Evolutionary conservation across 1,140 invertebrate species (phyloP), one percentile per base, ranked within the genome.

Genomic region (Ceratosolen fusciceps): DNA sequence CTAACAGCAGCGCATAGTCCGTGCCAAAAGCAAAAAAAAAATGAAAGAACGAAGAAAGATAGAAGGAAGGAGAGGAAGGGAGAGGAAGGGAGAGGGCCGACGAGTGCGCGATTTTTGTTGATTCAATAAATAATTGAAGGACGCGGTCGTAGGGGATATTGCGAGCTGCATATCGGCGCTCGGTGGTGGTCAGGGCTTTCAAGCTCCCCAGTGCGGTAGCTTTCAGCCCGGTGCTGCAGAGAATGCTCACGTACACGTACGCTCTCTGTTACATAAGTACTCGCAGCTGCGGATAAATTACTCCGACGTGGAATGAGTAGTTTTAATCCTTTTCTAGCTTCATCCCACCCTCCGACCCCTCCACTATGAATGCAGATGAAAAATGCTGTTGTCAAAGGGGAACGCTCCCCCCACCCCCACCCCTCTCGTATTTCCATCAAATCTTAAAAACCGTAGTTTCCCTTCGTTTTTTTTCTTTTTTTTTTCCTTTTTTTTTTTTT

Each of bases 81-180:
- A 58, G 31, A 47, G 2, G 24, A 74, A 47, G 19, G 16, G 34
- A 19, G 58, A 39, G 58, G 24, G 29, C 54, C 31, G 34, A 29
- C 10, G 52, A 77, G 62, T 72, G 67, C 3, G 54, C 54, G 54
- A 62, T 72, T 58, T 72, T 77, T 77, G 76, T 60, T 77, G 71
- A 77, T 77, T 77, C 71, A 58, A 77, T 77, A 75, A 75, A 54
- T 24, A 67, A 29, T 58, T 10, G 29, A 34, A 52, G 47, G 29
- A 54, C 31, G 49, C 21, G 47, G 29, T 34, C 31, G 49, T 21
- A n/a, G 29, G 31, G 16, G 12, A 34, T 12, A 34, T 60, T 34
- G 10, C 8, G 34, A 62, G 29, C 29, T n/a, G n/a, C n/a, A n/a
- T n/a, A 58, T 58, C 24, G 24, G 24, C 54, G 26, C 26, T 62